Conservation (phyloP, 2,113 vertebrate species). For the Gopherus evgoodei region DNA sequence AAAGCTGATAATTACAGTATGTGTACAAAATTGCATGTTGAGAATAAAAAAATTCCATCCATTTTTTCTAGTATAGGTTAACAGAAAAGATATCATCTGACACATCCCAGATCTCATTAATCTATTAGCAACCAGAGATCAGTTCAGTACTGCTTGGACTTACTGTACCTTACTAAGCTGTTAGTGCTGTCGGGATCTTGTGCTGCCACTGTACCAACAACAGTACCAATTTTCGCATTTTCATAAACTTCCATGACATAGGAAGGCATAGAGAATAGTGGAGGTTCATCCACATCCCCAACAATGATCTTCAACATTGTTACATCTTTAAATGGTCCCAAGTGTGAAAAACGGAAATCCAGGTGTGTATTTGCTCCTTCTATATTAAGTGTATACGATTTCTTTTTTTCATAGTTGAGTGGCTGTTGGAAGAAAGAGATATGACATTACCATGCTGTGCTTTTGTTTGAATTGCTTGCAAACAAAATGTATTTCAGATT, state of each 20-base stretch:
- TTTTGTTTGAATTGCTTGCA: not conserved
- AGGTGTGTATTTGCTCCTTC: conserved; percentile 94
- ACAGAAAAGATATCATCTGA: not conserved
- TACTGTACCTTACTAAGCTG: conserved; percentile 89
- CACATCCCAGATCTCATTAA: not conserved
- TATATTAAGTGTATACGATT: conserved; percentile 93
- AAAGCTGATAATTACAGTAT: not conserved
- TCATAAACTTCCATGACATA: conserved; percentile 97
- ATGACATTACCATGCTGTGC: conserved; percentile 17
- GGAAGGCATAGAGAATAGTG: conserved; percentile 91
- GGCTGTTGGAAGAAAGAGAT: conserved; percentile 81
- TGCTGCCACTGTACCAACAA: conserved; percentile 92
- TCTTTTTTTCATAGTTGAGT: conserved; percentile 97
- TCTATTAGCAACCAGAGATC: not conserved
- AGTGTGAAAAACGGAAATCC: conserved; percentile 92
- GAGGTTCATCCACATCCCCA: conserved; percentile 94
- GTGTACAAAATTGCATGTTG: not conserved
- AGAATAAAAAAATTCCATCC: rapidly evolving
- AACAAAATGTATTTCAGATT: not conserved
- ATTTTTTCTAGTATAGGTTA: not conserved
- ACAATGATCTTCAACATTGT: conserved; percentile 93
- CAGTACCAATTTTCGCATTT: conserved; percentile 87
- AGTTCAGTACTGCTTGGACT: not conserved
- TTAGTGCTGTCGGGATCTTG: conserved; percentile 93
- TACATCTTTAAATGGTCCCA: conserved; percentile 95